phyloP scores from a whole-genome alignment of 2,113 vertebrate genomes.

The Harpagus bidentatus region DNA sequence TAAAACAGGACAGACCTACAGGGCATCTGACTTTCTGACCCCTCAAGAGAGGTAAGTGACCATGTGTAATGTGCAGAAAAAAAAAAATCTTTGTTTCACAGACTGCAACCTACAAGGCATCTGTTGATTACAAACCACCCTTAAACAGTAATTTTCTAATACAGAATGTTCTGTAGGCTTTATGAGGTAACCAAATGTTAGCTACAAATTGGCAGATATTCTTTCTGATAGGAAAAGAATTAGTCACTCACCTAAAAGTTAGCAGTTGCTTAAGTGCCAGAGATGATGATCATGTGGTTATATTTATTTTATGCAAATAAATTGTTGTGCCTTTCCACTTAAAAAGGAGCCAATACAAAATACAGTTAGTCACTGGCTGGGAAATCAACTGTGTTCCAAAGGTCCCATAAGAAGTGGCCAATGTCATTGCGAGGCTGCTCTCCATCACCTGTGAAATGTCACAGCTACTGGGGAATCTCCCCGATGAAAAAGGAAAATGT shows the following conservation, averaged over 20 bases:
- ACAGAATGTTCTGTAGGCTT: neutral
- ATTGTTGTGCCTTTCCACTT: neutral
- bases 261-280: neutral
- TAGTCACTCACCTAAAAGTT: neutral
- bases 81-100: neutral
- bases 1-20: neutral
- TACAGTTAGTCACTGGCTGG: neutral
- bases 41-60: neutral
- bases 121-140: neutral
- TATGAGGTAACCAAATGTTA: neutral
- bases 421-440: neutral
- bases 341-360: neutral
- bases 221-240: neutral
- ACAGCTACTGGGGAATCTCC: neutral
- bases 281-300: neutral
- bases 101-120: neutral
- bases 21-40: neutral
- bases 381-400: neutral
- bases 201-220: neutral
- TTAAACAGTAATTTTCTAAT: neutral
- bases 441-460: neutral
- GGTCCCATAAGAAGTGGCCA: neutral
- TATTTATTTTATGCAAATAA: neutral
- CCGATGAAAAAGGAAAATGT: neutral
- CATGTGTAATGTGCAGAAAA: neutral